phyloP scores from a whole-genome alignment of 2,113 vertebrate species.

The Pelecanus crispus region DNA sequence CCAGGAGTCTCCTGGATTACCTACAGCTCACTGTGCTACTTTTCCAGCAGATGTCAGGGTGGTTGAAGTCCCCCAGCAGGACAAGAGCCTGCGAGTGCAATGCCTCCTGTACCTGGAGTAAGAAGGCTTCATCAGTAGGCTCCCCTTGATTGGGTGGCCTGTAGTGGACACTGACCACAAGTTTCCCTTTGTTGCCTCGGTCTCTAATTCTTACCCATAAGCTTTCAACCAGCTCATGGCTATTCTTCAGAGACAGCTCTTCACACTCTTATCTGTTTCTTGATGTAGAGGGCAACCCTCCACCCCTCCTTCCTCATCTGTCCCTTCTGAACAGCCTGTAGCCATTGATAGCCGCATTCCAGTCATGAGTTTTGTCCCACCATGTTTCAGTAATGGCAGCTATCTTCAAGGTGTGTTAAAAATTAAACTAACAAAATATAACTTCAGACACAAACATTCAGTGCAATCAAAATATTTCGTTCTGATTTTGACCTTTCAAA shows the following conservation, averaged over 20 bases:
- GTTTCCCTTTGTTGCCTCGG: neutral
- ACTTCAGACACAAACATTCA: neutral
- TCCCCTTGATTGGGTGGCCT: neutral
- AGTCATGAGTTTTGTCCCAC: neutral
- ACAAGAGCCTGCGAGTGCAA: fast-evolving
- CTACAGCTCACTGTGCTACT: neutral
- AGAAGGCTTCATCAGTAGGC: neutral
- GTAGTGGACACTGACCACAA: neutral
- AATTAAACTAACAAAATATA: neutral
- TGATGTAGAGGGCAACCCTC: neutral
- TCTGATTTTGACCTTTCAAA: neutral
- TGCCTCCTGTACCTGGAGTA: neutral
- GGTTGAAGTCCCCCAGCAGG: neutral
- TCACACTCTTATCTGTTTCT: neutral
- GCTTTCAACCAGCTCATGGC: neutral
- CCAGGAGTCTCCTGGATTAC: neutral
- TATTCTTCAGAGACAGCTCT: neutral
- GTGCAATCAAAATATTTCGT: neutral
- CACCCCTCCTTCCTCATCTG: neutral
- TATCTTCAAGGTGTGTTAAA: neutral
- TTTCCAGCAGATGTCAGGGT: neutral
- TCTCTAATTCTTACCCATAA: neutral
- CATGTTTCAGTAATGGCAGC: neutral
- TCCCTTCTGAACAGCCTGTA: neutral
- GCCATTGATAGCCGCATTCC: neutral